Base-by-base conservation (phyloP, 2,113 vertebrate species). In the Dromiciops gliroides region DNA sequence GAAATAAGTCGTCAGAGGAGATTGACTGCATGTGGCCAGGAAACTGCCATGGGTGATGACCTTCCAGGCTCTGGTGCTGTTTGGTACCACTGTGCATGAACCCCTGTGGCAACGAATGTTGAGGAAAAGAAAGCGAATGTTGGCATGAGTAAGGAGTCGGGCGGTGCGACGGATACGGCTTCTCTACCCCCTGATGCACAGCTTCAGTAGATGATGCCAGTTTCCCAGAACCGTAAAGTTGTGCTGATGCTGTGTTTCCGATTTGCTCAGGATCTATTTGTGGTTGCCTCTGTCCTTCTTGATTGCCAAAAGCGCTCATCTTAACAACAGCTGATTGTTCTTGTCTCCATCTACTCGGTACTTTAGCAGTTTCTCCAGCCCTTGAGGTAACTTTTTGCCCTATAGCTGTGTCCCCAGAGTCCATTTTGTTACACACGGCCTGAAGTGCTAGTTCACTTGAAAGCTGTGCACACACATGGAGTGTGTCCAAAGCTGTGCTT, bases 331-430 rank as follows among this genome's bases (percentile, higher is more conserved):
- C 98, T 93, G 99, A 98, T 95, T 99, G 99, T 96, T 99, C 99
- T 47, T 99, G 99, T n/a, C 98, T 99, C 99, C 99, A 99, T 98
- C 99, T 99, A 95, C 99, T 99, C 95, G 99, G 99, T 97, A 99
- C 98, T 97, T 98, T 98, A 95, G 98, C 98, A 98, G 99, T 99
- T 98, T 99, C 99, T 98, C 99, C 99, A 98, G 98, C 98, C 98
- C 99, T 99, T 98, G 98, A 99, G 97, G 99, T 99, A 99, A 99
- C 99, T 98, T 99, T 99, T 98, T 99, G 99, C 98, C 99, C 99
- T 96, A 99, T 98, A 98, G 99, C 98, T 91, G 99, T 98, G 97
- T 99, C 99, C 97, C 98, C 99, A 97, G 99, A 98, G 98, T 99
- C 99, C 99, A 99, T 99, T 98, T 99, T 99, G 93, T 98, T 98